Percentiles rank a stretch among this genome's conserved stretches.
These are phyloP conservation scores for Eubucco bourcierii DNA, from an alignment of 2,113 vertebrate species.

Conservation along the genomic window DNA sequence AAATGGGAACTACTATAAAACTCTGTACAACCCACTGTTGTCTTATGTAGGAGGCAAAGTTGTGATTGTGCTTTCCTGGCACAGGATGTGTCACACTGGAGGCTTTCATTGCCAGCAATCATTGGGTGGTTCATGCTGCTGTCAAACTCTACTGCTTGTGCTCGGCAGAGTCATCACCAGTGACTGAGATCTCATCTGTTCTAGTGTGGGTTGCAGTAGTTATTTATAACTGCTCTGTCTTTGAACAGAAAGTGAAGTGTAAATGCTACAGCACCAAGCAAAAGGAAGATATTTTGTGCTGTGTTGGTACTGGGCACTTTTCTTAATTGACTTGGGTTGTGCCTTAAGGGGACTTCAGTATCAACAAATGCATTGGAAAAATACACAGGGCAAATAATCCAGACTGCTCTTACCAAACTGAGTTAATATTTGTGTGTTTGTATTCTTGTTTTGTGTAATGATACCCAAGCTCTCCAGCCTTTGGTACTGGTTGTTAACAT, in stretches of 20 bases:
- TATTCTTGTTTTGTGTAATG: background rate
- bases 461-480: background rate
- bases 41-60: background rate
- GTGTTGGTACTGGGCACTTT: rapidly evolving
- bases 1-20: background rate
- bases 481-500: background rate
- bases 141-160: background rate
- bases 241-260: background rate
- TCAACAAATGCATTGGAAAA: background rate
- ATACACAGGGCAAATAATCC: background rate
- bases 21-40: background rate
- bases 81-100: background rate
- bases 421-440: background rate
- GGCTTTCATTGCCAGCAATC: background rate
- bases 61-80: background rate
- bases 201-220: background rate
- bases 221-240: background rate
- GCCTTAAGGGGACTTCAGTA: background rate
- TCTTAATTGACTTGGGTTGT: background rate
- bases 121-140: background rate
- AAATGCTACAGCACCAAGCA: background rate
- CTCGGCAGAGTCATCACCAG: background rate
- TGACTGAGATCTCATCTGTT: background rate
- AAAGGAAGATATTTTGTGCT: background rate
- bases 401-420: background rate